Evolutionary conservation across 92 coral and sea anemone genomes (phyloP).

Genomic region (Heliopora coerulea): DNA sequence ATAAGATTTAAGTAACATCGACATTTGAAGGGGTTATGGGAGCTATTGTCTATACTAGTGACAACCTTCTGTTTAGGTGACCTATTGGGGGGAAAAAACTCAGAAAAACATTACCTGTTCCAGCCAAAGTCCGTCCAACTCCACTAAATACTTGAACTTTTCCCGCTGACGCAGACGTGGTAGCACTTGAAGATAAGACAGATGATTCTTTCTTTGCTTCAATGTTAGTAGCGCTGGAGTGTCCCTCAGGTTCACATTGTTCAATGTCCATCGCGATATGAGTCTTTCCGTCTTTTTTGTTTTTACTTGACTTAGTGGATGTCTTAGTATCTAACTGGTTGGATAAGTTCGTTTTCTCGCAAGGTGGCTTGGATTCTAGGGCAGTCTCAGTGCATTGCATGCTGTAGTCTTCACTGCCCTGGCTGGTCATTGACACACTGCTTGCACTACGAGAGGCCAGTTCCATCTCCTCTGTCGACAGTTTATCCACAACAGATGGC

Average conservation of each 20-base stretch:
- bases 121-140: slow-evolving; percentile 32
- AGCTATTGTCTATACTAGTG: background rate
- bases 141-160: slow-evolving; percentile 28
- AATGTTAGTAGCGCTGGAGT: background rate
- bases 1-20: no score
- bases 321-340: background rate
- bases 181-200: background rate
- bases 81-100: no score
- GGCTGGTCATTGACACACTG: slow-evolving; percentile 33
- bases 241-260: slow-evolving; percentile 8
- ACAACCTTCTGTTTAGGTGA: background rate
- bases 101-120: slow-evolving; percentile 13
- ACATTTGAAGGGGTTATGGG: no score
- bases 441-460: slow-evolving; percentile 12
- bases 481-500: background rate
- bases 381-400: slow-evolving; percentile 1
- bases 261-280: slow-evolving; percentile 11
- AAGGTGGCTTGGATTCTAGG: background rate
- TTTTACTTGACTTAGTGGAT: background rate
- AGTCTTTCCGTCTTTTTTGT: background rate
- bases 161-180: slow-evolving; percentile 12
- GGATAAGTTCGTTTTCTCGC: no score
- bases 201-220: background rate
- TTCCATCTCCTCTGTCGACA: slow-evolving; percentile 31
- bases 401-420: slow-evolving; percentile 18